Base-by-base conservation (phyloP, 2,113 vertebrate genomes). In the Octodon degus region DNA sequence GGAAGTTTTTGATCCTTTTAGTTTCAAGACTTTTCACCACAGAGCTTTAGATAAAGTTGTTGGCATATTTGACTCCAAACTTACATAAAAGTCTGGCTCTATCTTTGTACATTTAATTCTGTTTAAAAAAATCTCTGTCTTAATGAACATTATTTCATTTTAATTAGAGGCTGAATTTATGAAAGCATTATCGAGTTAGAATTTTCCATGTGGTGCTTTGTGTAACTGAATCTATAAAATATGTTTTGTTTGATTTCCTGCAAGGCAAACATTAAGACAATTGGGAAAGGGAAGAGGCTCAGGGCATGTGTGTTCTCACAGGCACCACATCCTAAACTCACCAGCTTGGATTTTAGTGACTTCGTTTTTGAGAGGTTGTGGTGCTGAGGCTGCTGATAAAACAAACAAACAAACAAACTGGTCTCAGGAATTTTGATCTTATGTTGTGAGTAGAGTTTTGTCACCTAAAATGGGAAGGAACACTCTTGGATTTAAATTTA, bases 1-100 rank as follows among this genome's bases (percentile, higher is more conserved):
- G 37, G 37, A 65, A 76, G 76, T 86, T 40, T 90, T 62, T 79
- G 60, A 85, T 93, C 94, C n/a, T 86, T 95, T 95, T 63, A 70
- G 72, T 88, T 95, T 92, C 20, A 90, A 84, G 90, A 88, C 60
- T 91, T 96, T 95, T 77, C 83, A 80, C 17, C 55, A 79, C 95
- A 30, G 8, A 87, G 91, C 10, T 96, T 88, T 77, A 76, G 74
- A 91, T 76, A 94, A 85, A 85, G 82, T 88, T 63, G 34, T 81
- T 89, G 58, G 55, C 19, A 40, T 47, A 19, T 47, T 89, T 53
- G 50, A 65, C 50, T 83, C 10, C 7, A 83, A 89, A 50, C 24
- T 65, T 92, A 16, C 30, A 65, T 60, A 85, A 60, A 96, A 93
- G 24, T 70, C n/a, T 76, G 93, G 37, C 4, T 80, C 5, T 93